Conservation (phyloP, 30 jellyfish, hydroid and myxozoan species). For the Pseudorhiza aurosa region DNA sequence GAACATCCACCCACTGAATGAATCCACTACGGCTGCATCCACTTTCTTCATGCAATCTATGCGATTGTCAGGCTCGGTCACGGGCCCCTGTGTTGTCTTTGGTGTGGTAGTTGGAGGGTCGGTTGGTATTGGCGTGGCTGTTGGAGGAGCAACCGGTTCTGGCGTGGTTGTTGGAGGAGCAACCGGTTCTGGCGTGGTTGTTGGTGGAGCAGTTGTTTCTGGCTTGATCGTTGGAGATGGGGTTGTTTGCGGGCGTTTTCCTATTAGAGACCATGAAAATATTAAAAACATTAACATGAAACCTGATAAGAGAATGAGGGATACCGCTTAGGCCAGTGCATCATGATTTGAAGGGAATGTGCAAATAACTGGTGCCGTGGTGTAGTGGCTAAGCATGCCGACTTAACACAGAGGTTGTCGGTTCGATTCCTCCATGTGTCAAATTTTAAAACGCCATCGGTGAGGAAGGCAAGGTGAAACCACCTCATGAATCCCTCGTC, state of each 20-base stretch:
- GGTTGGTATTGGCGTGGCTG: conserved; percentile 23
- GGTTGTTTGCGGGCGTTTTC: conserved; percentile 7
- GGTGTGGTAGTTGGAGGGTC: conserved; percentile 15
- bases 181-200: conserved; percentile 12
- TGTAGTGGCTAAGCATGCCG: too few relatives aligned
- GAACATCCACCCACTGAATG: conserved; percentile 36
- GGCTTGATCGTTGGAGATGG: not conserved
- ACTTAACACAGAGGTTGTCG: too few relatives aligned
- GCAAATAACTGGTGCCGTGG: too few relatives aligned
- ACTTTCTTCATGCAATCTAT: conserved; percentile 34
- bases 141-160: not conserved
- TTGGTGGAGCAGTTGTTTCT: not conserved
- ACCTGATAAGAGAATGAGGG: too few relatives aligned
- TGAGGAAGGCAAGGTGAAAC: too few relatives aligned
- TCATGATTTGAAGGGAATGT: too few relatives aligned
- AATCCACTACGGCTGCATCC: conserved; percentile 36
- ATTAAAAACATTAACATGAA: too few relatives aligned
- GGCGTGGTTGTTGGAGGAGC: conserved; percentile 13
- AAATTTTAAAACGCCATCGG: too few relatives aligned
- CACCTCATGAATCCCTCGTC: too few relatives aligned
- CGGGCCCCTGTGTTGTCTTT: not conserved
- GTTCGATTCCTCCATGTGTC: too few relatives aligned
- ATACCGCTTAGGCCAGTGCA: too few relatives aligned
- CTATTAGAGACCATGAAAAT: too few relatives aligned
- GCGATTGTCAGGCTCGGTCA: not conserved